A percentile compares a stretch with the other conserved stretches of the same genome.
Conservation (phyloP, 92 coral and sea anemone genomes). For the Diadumene lineata region DNA sequence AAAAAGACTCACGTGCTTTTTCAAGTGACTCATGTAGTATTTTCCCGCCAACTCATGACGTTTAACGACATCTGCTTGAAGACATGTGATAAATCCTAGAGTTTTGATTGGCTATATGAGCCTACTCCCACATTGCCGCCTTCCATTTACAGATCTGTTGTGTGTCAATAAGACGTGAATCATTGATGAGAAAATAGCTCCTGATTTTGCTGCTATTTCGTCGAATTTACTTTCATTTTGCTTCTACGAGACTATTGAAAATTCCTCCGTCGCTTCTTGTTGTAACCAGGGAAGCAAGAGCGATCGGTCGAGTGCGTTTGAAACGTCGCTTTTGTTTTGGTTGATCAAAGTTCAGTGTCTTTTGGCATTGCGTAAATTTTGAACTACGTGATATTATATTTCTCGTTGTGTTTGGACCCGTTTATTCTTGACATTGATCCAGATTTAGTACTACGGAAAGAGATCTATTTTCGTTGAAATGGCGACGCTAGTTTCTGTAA, state of each 20-base stretch:
- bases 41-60: slow-evolving; percentile 18
- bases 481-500: slow-evolving; percentile 27
- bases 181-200: slow-evolving; percentile 29
- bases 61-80: slow-evolving; percentile 10
- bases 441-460: slow-evolving; percentile 3
- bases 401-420: slow-evolving; percentile 12
- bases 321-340: not conserved
- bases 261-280: not conserved
- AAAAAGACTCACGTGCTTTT: not conserved
- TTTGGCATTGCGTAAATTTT: slow-evolving; percentile 29
- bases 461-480: slow-evolving; percentile 6
- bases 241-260: not conserved
- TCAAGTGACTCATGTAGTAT: not conserved
- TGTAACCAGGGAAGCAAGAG: not conserved
- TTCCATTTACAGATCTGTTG: slow-evolving; percentile 24
- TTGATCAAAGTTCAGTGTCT: slow-evolving; percentile 35
- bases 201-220: not conserved
- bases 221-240: not conserved
- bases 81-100: slow-evolving; percentile 16
- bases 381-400: slow-evolving; percentile 12
- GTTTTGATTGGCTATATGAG: slow-evolving; percentile 22
- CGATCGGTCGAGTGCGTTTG: not conserved
- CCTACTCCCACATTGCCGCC: slow-evolving; percentile 51
- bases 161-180: slow-evolving; percentile 41
- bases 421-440: not conserved